These are phyloP conservation scores for Drosophila malerkotliana DNA, from an alignment of 1,140 invertebrate species.

Conservation along the genomic window DNA sequence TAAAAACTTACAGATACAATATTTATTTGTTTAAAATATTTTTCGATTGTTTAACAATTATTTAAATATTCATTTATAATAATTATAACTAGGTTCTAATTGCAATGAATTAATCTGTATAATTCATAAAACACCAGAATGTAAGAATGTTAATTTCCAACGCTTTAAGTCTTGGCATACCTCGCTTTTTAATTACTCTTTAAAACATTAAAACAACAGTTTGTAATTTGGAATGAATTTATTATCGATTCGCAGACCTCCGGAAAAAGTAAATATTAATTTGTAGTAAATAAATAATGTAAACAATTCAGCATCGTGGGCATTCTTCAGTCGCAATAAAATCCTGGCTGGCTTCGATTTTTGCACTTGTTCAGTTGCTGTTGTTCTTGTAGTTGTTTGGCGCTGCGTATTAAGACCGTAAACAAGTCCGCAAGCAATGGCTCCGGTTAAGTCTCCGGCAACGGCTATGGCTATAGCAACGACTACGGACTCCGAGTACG, in stretches of 20 bases:
- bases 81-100: too few relatives aligned
- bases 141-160: too few relatives aligned
- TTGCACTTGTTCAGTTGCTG: background rate
- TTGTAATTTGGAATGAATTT: background rate
- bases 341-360: background rate
- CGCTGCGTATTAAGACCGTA: conserved; percentile 71
- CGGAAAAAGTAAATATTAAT: background rate
- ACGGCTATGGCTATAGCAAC: conserved; percentile 14
- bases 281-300: background rate
- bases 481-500: background rate
- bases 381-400: conserved; percentile 18
- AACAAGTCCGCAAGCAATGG: conserved; percentile 66
- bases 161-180: background rate
- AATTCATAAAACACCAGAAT: background rate
- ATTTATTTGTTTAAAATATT: too few relatives aligned
- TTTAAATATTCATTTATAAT: too few relatives aligned
- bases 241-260: background rate
- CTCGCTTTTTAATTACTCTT: background rate
- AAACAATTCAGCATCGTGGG: background rate
- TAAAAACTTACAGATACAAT: too few relatives aligned
- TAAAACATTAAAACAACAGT: background rate
- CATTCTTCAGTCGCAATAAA: conserved; percentile 15
- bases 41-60: too few relatives aligned
- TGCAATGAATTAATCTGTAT: background rate
- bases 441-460: conserved; percentile 32